Evolutionary conservation across 2,113 vertebrate genomes (phyloP), one percentile per base, ranked within the genome.

Genomic region (Zosterops hypoxanthus): DNA sequence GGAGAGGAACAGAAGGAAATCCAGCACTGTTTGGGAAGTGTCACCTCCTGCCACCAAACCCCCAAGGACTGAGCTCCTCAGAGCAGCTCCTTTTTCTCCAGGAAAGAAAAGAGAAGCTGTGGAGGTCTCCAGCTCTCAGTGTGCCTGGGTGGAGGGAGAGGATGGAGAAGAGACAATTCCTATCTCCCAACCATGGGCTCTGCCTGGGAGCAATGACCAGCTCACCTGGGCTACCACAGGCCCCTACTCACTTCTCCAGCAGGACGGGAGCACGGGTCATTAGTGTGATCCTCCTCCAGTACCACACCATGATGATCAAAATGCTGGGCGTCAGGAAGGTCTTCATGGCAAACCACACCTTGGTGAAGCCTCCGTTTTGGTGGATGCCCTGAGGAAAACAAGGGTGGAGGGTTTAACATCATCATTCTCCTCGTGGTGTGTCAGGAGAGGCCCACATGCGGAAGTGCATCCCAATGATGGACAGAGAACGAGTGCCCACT

Each of bases 301-400:
- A 99, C 99, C 99, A 99, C 88, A 99, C 98, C 99, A 99, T 99
- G 90, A 99, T 99, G 90, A 99, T 99, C 86, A 99, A 97, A 89
- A 99, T 99, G 97, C 99, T 99, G 82, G 99, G 99, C 0, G 99
- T 99, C 36, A 99, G 99, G 97, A 99, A 99, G 14, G 99, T 99
- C 98, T 99, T 99, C 99, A 99, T 99, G 92, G 99, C 99, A 94
- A 99, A 99, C 99, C 99, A 99, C 61, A 99, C 99, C 76, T 99
- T 98, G 19, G 99, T 99, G 95, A 99, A 99, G 77, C 99, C 99
- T 50, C 99, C 99, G 1, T 99, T 99, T 89, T 99, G 99, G 86
- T 99, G 99, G 94, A 99, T 99, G 64, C 98, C 96, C 99, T 99
- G 46, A 41, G 78, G 66, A 56, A 91, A 50, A 91, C 5, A 69